phyloP scores from a whole-genome alignment of 2,797 vertebrate species.

The Rousettus madagascariensis region DNA sequence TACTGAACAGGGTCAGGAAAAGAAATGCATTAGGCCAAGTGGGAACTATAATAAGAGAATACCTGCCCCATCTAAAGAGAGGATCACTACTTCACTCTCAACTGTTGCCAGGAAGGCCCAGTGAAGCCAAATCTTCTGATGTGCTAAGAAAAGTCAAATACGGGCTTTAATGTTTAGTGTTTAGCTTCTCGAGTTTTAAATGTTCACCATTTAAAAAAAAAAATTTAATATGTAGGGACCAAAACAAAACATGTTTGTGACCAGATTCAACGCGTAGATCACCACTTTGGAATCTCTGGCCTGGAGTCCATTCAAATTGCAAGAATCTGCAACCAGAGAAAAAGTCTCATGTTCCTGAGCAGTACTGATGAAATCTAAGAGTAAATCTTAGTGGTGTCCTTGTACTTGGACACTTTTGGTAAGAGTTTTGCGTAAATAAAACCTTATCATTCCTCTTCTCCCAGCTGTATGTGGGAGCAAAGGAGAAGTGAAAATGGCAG shows the following conservation, averaged over 20 bases:
- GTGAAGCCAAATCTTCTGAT: not conserved
- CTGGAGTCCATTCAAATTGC: not conserved
- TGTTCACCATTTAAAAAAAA: not conserved
- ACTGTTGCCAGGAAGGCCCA: not conserved
- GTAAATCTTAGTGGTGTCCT: not conserved
- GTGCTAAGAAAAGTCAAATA: not conserved
- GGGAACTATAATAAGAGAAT: not conserved
- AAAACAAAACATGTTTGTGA: not conserved
- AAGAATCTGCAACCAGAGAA: not conserved
- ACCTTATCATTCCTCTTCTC: not conserved
- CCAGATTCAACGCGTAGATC: not conserved
- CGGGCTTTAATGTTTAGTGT: not conserved
- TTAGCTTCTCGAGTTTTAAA: not conserved
- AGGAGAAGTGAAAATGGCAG: not conserved
- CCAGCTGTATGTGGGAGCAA: not conserved
- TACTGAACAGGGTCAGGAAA: not conserved
- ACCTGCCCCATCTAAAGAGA: not conserved
- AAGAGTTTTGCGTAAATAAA: not conserved
- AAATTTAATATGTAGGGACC: not conserved
- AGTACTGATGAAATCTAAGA: not conserved
- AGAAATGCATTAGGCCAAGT: not conserved
- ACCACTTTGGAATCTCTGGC: not conserved
- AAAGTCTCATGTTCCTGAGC: not conserved
- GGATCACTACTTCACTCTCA: not conserved
- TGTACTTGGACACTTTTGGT: not conserved